Base-by-base conservation (phyloP, 2,888 invertebrate genomes). In the Cephus spinipes region DNA sequence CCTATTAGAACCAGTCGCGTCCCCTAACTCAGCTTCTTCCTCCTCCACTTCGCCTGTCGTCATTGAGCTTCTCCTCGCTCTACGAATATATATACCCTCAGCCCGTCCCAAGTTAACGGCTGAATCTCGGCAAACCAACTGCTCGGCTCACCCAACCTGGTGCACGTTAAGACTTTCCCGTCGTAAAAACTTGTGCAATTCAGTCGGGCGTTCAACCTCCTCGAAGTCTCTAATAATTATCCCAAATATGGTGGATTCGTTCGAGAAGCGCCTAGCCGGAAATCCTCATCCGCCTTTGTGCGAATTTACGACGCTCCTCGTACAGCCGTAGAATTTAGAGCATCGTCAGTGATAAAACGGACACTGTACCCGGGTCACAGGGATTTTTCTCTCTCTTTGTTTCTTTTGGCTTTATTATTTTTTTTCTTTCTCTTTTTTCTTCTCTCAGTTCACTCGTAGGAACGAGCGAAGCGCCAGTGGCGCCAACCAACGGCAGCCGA, bases 141-240 rank as follows among this genome's bases (percentile, higher is more conserved):
- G 55, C 55, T 55, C 23, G 9, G 55, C 55, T 23, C 23, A 2
- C 0, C 55, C 55, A 23, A 23, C 55, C 55, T 2, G 55, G 55
- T 6, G 81, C 84, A 81, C 84, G 81, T 84, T 84, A 84, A 83
- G 80, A 81, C 81, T 55, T 55, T 82, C 79, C 78, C 81, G 79
- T 79, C 83, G 84, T 83, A 79, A 83, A 84, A 84, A 84, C 84
- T 84, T 75, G 68, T 36, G 73, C 74, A 76, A 4, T 32, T 15
- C 71, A 33, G 12, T 3, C 31, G 31, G 23, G 12, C 12, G 30
- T 33, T 11, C 12, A 0, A 55, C 9, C 23, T 55, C 23, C 23
- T 23, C 6, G 31, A 15, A 9, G 71, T 71, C 30, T n/a, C 71
- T 33, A 33, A 30, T 71, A 71, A 71, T 30, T 71, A 71, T 71